Base-by-base conservation (phyloP, 1,140 invertebrate genomes). In the Diorhabda sublineata region DNA sequence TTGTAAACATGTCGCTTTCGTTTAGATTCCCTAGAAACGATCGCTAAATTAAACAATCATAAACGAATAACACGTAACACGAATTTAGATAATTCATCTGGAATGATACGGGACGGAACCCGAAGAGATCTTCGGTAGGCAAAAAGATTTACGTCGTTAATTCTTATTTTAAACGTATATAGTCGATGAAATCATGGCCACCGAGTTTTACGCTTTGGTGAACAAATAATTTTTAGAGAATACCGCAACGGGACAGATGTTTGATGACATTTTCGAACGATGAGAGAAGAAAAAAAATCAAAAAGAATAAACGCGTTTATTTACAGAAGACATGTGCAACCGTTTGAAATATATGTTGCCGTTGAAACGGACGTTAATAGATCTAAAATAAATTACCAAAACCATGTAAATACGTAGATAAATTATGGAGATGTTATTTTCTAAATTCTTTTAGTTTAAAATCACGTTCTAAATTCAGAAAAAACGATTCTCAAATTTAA, bases 31-130 rank as follows among this genome's bases (percentile, higher is more conserved):
- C 60, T 64, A 45, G 47, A 56, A 57, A 44, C 58, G 42, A 61
- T 69, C 66, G 70, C 70, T 69, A 69, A 71, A 71, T 71, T 71
- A 71, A 71, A 71, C 70, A 71, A 71, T 71, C 67, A 71, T 66
- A 71, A 66, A 71, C 58, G 61, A 61, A 66, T 58, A 67, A 63
- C 56, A 11, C 60, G 67, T 71, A 71, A 71, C 61, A 67, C 64
- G 70, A 67, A n/a, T 9, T 56, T 42, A 5, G 26, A 4, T 58
- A 45, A 45, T 58, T 60, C 65, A 60, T 45, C 52, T 67, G 65
- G 58, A 67, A 45, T 67, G 65, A 67, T 67, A 67, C 59, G 65
- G 65, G 65, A 60, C 44, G 64, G 45, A 56, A 26, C 56, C 64
- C 11, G 47, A n/a, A 6, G 9, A 6, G 42, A 42, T 9, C 26